A percentile compares a stretch with the other conserved stretches of the same genome.
These are phyloP conservation scores for Scaptomyza caliginosa DNA, from an alignment of 2,888 invertebrate species.

Conservation along the genomic window DNA sequence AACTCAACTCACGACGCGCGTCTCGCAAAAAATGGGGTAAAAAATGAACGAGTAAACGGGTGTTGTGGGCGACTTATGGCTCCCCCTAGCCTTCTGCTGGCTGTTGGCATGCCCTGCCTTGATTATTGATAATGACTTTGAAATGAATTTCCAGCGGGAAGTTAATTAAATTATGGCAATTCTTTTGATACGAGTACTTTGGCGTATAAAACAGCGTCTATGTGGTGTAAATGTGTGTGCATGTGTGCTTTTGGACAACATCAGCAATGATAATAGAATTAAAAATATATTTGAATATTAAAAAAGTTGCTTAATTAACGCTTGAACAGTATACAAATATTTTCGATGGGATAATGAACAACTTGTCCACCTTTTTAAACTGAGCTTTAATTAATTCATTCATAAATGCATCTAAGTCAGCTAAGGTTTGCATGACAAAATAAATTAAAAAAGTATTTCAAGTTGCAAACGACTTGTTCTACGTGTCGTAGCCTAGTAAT, in stretches of 20 bases:
- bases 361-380: too few species aligned
- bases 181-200: conserved; percentile 50
- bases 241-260: conserved; percentile 3
- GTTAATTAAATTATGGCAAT: conserved; percentile 72
- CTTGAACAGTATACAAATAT: neutral
- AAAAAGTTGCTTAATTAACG: conserved; percentile 24
- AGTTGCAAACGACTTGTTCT: too few species aligned
- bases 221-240: conserved; percentile 22
- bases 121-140: conserved; percentile 77
- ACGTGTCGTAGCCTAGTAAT: neutral
- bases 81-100: neutral
- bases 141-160: conserved; percentile 71
- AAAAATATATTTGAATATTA: neutral
- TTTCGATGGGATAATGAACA: neutral
- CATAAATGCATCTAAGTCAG: too few species aligned
- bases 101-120: conserved; percentile 22
- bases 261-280: conserved; percentile 6
- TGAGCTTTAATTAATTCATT: too few species aligned
- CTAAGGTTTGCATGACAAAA: neutral
- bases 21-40: conserved; percentile 9
- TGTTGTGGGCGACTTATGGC: conserved; percentile 27
- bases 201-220: conserved; percentile 17
- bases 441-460: neutral
- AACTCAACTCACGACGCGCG: conserved; percentile 4
- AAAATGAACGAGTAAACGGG: conserved; percentile 9